Base-by-base conservation (phyloP, 2,113 vertebrate genomes). In the Bos indicus region DNA sequence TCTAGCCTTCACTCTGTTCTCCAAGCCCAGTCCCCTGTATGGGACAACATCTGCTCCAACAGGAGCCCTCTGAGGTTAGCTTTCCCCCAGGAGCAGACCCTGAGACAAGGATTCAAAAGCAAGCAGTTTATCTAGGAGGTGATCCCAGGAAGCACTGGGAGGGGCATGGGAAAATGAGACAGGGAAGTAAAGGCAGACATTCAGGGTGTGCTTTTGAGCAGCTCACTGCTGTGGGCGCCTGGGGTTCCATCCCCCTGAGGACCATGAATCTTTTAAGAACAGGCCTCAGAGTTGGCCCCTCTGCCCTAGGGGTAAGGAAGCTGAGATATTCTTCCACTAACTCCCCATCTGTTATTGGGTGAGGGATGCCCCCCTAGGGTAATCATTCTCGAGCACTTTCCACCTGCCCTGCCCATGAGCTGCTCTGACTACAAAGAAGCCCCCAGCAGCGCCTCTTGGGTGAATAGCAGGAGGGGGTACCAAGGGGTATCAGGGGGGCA, bases 401-500 rank as follows among this genome's bases (percentile, higher is more conserved):
- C 23, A 7, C 54, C 57, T 7, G 36, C 30, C 40, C 33, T 17
- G 26, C 43, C 95, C 74, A 13, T 17, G 28, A 28, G 54, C 36
- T 19, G 43, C 71, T 80, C 57, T 8, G 26, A 67, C 52, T 78
- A 59, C 43, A 81, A 94, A 78, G 54, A 52, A 48, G 30, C 30
- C 30, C 30, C n/a, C 67, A 17, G 64, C 48, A n/a, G 25, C 33
- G 40, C 9, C 5, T 30, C 51, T 94, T 46, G 23, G 40, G 83
- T 2, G 4, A 26, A 40, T 1, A 40, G 21, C 13, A 26, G 43
- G 16, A 23, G 77, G 14, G 67, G 11, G 36, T 60, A 2, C 80
- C 43, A 28, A n/a, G 8, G 23, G 21, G 51, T 48, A 0, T 2
- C 46, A 48, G 40, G 7, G 0, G 19, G 9, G 5, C 17, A 3